phyloP scores from a whole-genome alignment of 2,113 vertebrate genomes.

The human (Homo sapiens) region DNA sequence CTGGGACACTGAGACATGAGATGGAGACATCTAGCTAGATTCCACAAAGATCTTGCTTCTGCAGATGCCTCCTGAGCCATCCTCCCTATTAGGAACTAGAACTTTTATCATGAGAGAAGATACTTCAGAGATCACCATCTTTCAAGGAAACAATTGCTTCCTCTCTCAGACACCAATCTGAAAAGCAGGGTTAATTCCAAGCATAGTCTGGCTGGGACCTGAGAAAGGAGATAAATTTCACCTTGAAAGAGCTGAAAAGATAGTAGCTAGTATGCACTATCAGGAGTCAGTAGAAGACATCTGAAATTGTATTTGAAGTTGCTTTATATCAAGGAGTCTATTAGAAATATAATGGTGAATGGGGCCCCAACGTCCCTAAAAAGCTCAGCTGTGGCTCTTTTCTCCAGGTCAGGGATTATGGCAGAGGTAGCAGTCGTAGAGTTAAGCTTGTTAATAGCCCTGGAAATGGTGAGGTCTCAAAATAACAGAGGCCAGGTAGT shows the following conservation, averaged over 20 bases:
- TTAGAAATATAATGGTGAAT: background rate
- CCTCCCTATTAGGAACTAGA: background rate
- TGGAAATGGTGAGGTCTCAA: background rate
- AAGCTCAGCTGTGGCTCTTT: background rate
- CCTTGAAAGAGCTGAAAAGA: background rate
- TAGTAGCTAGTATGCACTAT: background rate
- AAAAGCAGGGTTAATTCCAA: background rate
- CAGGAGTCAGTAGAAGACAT: background rate
- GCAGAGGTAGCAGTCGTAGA: background rate
- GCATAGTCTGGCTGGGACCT: fast-evolving
- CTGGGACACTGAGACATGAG: background rate
- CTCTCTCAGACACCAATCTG: background rate
- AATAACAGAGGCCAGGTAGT: background rate
- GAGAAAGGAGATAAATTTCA: background rate
- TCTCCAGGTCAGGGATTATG: background rate
- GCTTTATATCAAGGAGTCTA: background rate
- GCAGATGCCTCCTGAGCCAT: fast-evolving
- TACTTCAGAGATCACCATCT: background rate
- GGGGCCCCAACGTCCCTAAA: fast-evolving
- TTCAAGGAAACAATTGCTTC: background rate
- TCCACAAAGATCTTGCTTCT: background rate
- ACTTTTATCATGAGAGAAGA: background rate
- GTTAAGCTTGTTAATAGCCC: background rate
- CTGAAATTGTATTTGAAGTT: background rate
- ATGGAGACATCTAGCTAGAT: background rate